Base-by-base conservation (phyloP, 2,113 vertebrate species). In the Elaphurus davidianus region DNA sequence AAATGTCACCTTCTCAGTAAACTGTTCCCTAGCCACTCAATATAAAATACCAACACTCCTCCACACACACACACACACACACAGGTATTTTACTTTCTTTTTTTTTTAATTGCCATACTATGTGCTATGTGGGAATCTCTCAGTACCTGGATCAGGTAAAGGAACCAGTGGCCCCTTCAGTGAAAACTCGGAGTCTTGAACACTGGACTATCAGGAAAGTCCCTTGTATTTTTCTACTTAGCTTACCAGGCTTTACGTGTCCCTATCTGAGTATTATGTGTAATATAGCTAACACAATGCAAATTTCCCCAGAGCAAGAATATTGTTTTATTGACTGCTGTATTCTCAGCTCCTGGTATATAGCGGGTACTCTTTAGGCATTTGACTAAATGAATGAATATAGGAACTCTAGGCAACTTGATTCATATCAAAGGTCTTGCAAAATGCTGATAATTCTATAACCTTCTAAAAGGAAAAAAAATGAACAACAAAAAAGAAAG, bases 361-460 rank as follows among this genome's bases (percentile, higher is more conserved):
- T 47, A 79, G 30, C 7, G 76, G 36, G 28, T 84, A 50, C 33
- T 40, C 60, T 86, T 57, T 74, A 90, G 25, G 30, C 87, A 87
- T 60, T 67, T 79, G 45, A 94, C 23, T n/a, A 78, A 78, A 33
- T 45, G 64, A 89, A 95, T 79, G 28, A 93, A 95, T 81, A 83
- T 10, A 90, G 74, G 16, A 27, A 43, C 74, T 57, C 40, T 85
- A 88, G 50, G 27, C 78, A 96, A 82, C 59, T 36, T 11, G 23
- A 88, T 40, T 62, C n/a, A 40, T 40, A 74, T 47, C 47, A 90
- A 85, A 27, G 81, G 76, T 74, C 79, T 71, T 96, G 16, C 59
- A 97, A 97, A 95, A 81, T 25, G 43, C 55, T 95, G 59, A 92
- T 23, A 86, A 33, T 40, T 94, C 76, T 90, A 86, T 14, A 85